A percentile compares a stretch with the other conserved stretches of the same genome.
Evolutionary conservation across 2,113 vertebrate species (phyloP).

Genomic region (Apistogramma diplotaenia): DNA sequence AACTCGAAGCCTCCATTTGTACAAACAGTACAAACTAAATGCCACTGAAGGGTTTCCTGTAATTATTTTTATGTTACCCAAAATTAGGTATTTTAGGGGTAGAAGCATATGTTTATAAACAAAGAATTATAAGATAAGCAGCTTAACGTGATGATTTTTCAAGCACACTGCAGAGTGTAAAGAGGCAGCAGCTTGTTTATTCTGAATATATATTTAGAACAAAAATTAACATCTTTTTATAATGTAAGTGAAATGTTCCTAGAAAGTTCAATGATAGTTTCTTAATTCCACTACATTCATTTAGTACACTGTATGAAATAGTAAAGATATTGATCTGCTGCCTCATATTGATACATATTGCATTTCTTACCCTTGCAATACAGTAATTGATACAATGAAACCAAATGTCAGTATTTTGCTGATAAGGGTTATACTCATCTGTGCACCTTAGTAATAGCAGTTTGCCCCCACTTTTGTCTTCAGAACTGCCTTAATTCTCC

Average conservation of each 20-base stretch:
- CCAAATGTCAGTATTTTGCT: not conserved
- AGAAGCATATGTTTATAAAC: too few relatives aligned
- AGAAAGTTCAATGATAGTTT: not conserved
- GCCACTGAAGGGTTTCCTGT: not conserved
- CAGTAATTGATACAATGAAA: too few relatives aligned
- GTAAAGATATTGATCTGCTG: not conserved
- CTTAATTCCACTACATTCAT: not conserved
- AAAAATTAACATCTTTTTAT: not conserved
- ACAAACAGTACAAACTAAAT: slow-evolving; percentile 16
- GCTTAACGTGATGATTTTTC: too few relatives aligned
- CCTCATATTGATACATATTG: too few relatives aligned
- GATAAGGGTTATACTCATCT: not conserved
- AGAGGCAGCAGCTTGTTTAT: not conserved
- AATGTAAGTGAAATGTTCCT: not conserved
- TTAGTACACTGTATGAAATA: not conserved
- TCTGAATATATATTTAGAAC: not conserved
- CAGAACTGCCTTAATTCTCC: not conserved
- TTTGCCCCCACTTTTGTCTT: not conserved
- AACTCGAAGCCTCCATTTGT: slow-evolving; percentile 5
- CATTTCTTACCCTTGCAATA: too few relatives aligned
- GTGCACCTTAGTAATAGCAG: not conserved
- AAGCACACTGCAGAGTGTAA: too few relatives aligned
- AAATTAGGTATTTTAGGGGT: not conserved
- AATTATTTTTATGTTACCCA: not conserved
- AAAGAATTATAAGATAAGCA: too few relatives aligned